Evolutionary conservation across 2,113 vertebrate species (phyloP).

Genomic region (Orthonyx spaldingii): DNA sequence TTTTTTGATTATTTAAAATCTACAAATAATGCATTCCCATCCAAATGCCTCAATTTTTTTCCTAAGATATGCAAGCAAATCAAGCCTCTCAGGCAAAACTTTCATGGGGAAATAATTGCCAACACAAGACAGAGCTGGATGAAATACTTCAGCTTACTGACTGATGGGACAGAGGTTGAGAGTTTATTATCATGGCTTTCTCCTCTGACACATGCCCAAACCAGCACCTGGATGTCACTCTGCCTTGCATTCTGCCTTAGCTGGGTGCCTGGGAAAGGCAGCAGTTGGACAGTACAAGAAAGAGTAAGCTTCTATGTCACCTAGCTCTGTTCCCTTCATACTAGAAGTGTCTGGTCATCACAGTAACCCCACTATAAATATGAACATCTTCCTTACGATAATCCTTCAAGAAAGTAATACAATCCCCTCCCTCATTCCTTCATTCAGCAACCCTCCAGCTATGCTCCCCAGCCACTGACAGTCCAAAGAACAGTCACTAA

Average conservation of each 20-base stretch:
- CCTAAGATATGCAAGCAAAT: not conserved
- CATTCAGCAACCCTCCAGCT: not conserved
- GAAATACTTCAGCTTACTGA: not conserved
- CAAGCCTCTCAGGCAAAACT: not conserved
- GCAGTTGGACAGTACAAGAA: not conserved
- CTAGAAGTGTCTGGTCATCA: not conserved
- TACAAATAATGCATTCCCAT: not conserved
- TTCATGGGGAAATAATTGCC: not conserved
- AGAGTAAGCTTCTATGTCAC: not conserved
- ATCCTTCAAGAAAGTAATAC: not conserved
- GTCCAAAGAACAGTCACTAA: not conserved
- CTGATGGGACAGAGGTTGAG: not conserved
- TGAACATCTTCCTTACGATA: not conserved
- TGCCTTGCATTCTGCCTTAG: not conserved
- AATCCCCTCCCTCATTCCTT: not conserved
- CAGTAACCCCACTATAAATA: not conserved
- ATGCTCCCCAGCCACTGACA: not conserved
- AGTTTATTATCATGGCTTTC: not conserved
- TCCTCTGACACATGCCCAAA: not conserved
- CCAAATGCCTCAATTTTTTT: not conserved
- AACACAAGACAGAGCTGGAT: not conserved
- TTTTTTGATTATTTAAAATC: not conserved
- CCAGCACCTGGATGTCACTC: not conserved
- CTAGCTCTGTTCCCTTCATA: not conserved
- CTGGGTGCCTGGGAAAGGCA: not conserved